These are phyloP conservation scores for Ashinkailepas kermadecensis DNA, from an alignment of 2,888 invertebrate species.

Conservation along the genomic window DNA sequence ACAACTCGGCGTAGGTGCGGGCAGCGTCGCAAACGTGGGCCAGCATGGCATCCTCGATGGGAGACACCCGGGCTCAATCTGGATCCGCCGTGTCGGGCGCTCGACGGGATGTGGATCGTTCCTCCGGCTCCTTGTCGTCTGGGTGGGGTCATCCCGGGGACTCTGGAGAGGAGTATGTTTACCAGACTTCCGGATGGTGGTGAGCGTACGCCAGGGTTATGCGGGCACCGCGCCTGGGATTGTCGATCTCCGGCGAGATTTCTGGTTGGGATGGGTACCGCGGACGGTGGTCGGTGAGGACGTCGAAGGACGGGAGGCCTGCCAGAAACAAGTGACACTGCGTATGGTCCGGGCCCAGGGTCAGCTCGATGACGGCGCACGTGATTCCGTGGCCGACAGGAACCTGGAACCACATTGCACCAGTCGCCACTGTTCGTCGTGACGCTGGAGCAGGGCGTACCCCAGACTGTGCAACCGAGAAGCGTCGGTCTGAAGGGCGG, in stretches of 20 bases:
- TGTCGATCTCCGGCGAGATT: constrained; percentile 20
- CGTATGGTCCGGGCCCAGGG: constrained; percentile 24
- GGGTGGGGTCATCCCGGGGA: too few species aligned
- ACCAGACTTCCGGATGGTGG: constrained; percentile 17
- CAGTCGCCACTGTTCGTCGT: too few species aligned
- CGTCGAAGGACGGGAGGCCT: constrained; percentile 22
- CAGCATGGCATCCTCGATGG: constrained; percentile 11
- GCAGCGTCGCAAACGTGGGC: constrained; percentile 21
- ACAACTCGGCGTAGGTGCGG: background rate
- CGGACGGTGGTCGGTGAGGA: constrained; percentile 26
- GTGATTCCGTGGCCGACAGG: too few species aligned
- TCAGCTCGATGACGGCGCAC: too few species aligned
- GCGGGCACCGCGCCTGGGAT: constrained; percentile 23
- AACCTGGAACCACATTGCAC: too few species aligned
- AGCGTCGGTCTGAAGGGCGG: background rate
- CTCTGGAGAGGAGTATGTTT: constrained; percentile 15
- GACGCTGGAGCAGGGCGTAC: too few species aligned
- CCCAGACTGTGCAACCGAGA: too few species aligned
- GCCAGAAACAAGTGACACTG: constrained; percentile 25
- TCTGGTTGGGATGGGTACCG: constrained; percentile 23
- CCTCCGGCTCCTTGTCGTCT: constrained; percentile 16
- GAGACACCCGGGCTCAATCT: background rate
- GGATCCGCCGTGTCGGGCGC: background rate
- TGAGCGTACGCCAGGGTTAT: constrained; percentile 23
- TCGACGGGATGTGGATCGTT: too few species aligned